Conservation (phyloP, 2,888 invertebrate genomes). For the Eristalinus sepulchralis region DNA sequence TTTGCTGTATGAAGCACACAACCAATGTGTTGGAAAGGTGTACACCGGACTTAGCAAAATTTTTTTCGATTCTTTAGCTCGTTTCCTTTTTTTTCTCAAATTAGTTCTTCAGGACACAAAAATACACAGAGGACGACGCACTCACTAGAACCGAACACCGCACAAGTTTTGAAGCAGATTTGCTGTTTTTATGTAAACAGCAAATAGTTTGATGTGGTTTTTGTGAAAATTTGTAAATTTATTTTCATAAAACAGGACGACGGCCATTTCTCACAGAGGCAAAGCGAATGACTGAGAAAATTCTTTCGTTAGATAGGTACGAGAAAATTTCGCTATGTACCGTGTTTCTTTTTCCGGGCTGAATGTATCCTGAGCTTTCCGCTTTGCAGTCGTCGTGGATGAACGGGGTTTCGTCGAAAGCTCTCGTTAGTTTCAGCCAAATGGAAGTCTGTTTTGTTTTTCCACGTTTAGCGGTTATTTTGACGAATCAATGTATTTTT, state of each 20-base stretch:
- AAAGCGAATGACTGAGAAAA: conserved; percentile 76
- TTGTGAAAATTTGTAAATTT: conserved; percentile 80
- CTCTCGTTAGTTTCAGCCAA: not conserved
- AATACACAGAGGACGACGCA: not conserved
- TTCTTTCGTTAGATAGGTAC: conserved; percentile 70
- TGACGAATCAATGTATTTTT: conserved; percentile 5
- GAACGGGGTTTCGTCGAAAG: conserved; percentile 49
- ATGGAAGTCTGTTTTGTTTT: not conserved
- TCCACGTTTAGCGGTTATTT: conserved; percentile 23
- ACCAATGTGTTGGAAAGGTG: conserved; percentile 9
- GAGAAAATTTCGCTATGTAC: conserved; percentile 36
- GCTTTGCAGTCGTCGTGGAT: conserved; percentile 26
- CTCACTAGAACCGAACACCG: conserved; percentile 30
- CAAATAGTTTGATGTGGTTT: conserved; percentile 80
- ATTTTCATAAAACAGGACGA: conserved; percentile 78
- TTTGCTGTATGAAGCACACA: conserved; percentile 2
- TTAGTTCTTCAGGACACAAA: not conserved
- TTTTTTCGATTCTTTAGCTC: not conserved
- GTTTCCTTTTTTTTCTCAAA: not conserved
- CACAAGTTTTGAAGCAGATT: conserved; percentile 79
- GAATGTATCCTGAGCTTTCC: conserved; percentile 62
- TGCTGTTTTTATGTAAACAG: conserved; percentile 81
- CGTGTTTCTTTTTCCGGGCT: conserved; percentile 44
- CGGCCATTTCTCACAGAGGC: conserved; percentile 78
- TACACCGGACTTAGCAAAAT: not conserved